Conservation (phyloP, 2,888 invertebrate species). For the Stenodema calcarata region DNA sequence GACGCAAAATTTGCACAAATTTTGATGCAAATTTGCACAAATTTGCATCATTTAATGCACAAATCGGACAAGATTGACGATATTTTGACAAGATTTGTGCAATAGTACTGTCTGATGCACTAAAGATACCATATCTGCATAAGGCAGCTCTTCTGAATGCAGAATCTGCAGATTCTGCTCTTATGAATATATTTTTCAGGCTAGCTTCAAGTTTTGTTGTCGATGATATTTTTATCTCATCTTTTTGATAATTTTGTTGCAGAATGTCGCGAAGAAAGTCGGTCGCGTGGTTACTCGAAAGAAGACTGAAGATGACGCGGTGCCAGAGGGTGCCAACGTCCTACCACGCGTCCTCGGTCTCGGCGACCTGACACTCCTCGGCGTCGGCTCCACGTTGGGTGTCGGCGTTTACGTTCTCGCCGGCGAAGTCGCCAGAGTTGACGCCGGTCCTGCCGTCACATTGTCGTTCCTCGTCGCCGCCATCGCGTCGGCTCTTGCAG, state of each 20-base stretch:
- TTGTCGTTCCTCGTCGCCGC: conserved; percentile 92
- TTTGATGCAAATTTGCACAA: too few species aligned
- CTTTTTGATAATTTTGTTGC: conserved; percentile 22
- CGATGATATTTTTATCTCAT: too few species aligned
- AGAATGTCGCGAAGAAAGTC: conserved; percentile 50
- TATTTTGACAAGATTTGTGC: too few species aligned
- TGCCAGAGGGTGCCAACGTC: conserved; percentile 58
- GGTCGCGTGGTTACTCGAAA: conserved; percentile 61
- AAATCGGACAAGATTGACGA: too few species aligned
- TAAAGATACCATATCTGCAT: too few species aligned
- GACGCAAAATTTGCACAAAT: too few species aligned
- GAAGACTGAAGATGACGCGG: conserved; percentile 61
- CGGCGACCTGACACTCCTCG: conserved; percentile 85
- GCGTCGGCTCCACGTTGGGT: conserved; percentile 87
- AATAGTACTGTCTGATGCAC: too few species aligned
- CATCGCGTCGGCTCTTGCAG: conserved; percentile 89
- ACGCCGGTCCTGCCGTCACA: conserved; percentile 90
- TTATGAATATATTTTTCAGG: too few species aligned
- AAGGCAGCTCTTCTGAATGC: too few species aligned
- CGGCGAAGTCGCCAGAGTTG: conserved; percentile 83
- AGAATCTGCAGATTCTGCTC: too few species aligned
- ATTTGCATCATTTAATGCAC: too few species aligned
- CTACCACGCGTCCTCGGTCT: conserved; percentile 76
- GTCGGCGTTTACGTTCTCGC: conserved; percentile 94
- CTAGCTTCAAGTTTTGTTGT: too few species aligned